phyloP scores from a whole-genome alignment of 2,113 vertebrate genomes.

The Sylvilagus bachmani region DNA sequence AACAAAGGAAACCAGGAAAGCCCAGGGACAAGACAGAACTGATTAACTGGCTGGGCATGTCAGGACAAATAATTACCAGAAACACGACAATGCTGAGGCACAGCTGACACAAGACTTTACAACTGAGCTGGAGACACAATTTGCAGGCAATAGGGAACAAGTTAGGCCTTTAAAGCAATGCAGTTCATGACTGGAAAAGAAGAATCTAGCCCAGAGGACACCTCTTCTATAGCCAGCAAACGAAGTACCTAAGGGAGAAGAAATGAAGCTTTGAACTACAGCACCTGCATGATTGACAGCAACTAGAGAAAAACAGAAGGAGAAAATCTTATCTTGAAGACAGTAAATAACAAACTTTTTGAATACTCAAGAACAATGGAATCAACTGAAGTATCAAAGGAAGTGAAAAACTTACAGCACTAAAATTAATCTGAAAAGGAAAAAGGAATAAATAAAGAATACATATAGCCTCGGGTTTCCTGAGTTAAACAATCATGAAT shows the following conservation, averaged over 20 bases:
- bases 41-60: accelerated
- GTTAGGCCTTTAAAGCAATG: background rate
- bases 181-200: background rate
- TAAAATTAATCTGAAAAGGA: conserved; percentile 3
- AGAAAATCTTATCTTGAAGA: background rate
- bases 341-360: background rate
- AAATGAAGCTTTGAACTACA: background rate
- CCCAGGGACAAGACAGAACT: background rate
- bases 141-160: background rate
- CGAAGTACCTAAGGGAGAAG: background rate
- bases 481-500: background rate
- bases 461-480: background rate
- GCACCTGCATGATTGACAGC: background rate
- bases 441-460: conserved; percentile 17
- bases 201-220: background rate
- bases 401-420: conserved; percentile 25
- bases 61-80: background rate
- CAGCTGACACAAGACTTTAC: background rate
- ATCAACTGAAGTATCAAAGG: background rate
- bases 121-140: background rate
- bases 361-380: background rate
- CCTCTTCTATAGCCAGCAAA: background rate
- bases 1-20: background rate
- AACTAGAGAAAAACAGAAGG: background rate
- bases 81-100: background rate